Conservation (phyloP, 2,888 invertebrate species). For the Protophormia terraenovae region DNA sequence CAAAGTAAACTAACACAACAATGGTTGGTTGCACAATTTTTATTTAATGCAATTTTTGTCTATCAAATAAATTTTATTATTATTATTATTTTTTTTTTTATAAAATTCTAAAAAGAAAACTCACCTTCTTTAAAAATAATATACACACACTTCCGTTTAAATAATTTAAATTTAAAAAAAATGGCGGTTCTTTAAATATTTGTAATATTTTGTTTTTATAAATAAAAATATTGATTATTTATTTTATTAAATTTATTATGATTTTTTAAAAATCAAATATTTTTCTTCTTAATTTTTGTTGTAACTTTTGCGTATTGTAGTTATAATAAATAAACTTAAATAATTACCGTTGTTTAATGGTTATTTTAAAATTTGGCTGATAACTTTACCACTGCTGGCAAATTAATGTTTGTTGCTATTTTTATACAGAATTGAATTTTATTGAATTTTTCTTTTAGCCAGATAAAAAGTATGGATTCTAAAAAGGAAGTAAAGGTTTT, state of each 20-base stretch:
- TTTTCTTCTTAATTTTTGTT: too few relatives aligned
- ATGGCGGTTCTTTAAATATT: neutral
- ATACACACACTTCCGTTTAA: conserved; percentile 26
- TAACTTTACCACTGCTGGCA: neutral
- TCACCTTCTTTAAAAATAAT: neutral
- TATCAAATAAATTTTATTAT: neutral
- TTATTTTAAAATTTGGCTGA: neutral
- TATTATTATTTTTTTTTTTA: too few relatives aligned
- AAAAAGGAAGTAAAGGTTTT: conserved; percentile 26
- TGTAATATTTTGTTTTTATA: neutral
- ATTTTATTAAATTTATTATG: neutral
- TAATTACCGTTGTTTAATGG: neutral
- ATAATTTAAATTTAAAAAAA: neutral
- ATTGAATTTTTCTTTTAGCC: neutral
- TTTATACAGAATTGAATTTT: too few relatives aligned
- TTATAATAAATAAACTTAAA: too few relatives aligned
- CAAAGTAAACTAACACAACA: conserved; percentile 45
- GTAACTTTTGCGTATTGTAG: too few relatives aligned
- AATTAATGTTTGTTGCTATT: neutral
- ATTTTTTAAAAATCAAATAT: too few relatives aligned
- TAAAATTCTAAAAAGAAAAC: conserved; percentile 2
- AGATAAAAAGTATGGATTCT: neutral
- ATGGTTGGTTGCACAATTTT: conserved; percentile 60
- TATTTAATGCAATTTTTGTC: conserved; percentile 1
- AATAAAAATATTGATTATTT: neutral